Base-by-base conservation (phyloP, 2,888 invertebrate genomes). In the Acronicta alni region DNA sequence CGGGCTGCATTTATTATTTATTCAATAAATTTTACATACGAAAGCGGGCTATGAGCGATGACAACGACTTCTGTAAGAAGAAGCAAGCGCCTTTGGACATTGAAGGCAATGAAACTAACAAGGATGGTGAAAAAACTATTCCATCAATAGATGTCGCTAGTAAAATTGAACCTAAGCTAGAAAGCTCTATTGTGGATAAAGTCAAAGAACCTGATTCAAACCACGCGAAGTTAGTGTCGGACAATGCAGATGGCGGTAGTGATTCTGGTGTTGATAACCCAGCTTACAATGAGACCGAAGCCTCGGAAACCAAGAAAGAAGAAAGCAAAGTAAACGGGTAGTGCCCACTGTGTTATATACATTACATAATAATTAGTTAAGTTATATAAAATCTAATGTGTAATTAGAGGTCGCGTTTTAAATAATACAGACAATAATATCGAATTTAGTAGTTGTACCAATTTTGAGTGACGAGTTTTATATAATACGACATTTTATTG, bases 11-110 rank as follows among this genome's bases (percentile, higher is more conserved):
- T 46, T 97, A 97, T 87, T 96, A 95, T 77, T 84, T 96, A 14
- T 96, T 97, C 84, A 97, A 97, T 84, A 91, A 94, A 57, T 92
- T 95, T 56, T 97, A 96, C 82, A 91, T 97, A 75, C 94, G 95
- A 35, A 95, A 95, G 69, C 88, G 95, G 44, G 90, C 92, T 6
- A 53, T 52, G 0, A 85, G 87, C 48, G 94, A 94, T 61, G 95
- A 95, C 15, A 95, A 94, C 77, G 95, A 95, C 76, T 94, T 95
- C 74, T 95, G 95, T 55, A 95, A 95, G 81, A 95, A 95, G 76
- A 95, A 95, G 71, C 89, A 91, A 2, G 84, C 90, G 57, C 73
- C 78, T 10, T 58, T 76, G 37, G 93, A 94, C 63, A 74, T 93
- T 7, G 93, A 94, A 79, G 80, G 84, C 46, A 82, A 77, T 51